Evolutionary conservation across 2,113 vertebrate genomes (phyloP).

Genomic region (Saguinus midas): DNA sequence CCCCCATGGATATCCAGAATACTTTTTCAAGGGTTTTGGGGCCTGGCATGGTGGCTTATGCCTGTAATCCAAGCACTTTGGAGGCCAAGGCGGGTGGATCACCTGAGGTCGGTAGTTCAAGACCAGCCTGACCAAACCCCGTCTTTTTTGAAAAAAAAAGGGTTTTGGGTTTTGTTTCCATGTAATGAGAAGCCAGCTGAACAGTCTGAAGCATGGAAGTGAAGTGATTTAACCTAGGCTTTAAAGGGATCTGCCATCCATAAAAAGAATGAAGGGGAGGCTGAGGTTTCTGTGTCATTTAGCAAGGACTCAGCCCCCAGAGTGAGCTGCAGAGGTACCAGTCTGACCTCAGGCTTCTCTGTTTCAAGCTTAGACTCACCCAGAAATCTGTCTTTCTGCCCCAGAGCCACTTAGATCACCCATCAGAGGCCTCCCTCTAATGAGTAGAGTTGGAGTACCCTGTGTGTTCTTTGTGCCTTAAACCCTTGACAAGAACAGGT

Average conservation of each 20-base stretch:
- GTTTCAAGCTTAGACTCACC: background rate
- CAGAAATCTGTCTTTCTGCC: background rate
- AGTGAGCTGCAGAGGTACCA: background rate
- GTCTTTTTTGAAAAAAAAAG: no score
- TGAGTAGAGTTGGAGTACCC: background rate
- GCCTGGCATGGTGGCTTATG: no score
- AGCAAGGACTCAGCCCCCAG: background rate
- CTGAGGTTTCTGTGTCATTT: background rate
- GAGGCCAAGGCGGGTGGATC: no score
- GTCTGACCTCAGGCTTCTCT: background rate
- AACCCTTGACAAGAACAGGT: background rate
- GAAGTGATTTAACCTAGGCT: background rate
- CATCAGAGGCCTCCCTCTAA: background rate
- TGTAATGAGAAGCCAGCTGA: background rate
- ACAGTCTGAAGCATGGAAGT: background rate
- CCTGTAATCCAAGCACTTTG: no score
- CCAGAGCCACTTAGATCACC: background rate
- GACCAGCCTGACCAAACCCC: no score
- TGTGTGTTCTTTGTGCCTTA: background rate
- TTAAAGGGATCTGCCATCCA: background rate
- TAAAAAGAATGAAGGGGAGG: background rate
- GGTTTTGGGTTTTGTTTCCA: background rate
- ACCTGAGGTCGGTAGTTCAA: no score
- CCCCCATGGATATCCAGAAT: rapidly evolving
- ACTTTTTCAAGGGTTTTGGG: background rate